These are phyloP conservation scores for Agrotis clavis DNA, from an alignment of 2,888 invertebrate genomes.

Conservation along the genomic window DNA sequence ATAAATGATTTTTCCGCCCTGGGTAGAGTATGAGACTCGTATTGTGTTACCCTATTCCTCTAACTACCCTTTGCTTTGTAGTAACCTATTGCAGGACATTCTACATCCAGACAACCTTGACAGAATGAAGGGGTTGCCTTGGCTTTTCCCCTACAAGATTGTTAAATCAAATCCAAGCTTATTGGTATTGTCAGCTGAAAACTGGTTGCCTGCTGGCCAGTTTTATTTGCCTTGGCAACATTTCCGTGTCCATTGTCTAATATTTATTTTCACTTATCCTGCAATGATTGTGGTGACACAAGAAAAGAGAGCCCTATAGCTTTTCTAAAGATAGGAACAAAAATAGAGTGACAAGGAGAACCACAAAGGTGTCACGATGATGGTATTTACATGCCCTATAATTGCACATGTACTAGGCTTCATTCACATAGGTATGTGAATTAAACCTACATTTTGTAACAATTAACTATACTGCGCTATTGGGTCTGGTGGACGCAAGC, in stretches of 20 bases:
- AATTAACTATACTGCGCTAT: neutral
- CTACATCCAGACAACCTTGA: no score
- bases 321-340: neutral
- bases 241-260: neutral
- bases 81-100: no score
- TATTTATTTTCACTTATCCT: neutral
- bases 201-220: no score
- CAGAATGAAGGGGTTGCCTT: neutral
- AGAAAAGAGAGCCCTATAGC: neutral
- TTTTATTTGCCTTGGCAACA: neutral
- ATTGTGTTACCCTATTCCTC: no score
- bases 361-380: conserved; percentile 1
- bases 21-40: no score
- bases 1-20: no score
- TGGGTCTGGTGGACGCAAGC: no score
- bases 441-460: neutral
- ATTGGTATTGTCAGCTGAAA: no score
- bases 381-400: neutral
- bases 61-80: no score
- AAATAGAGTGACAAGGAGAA: conserved; percentile 18
- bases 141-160: neutral
- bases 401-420: no score
- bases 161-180: no score
- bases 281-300: neutral
- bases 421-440: no score